Conservation (phyloP, 2,888 invertebrate genomes). For the Epirrhoe tristata region DNA sequence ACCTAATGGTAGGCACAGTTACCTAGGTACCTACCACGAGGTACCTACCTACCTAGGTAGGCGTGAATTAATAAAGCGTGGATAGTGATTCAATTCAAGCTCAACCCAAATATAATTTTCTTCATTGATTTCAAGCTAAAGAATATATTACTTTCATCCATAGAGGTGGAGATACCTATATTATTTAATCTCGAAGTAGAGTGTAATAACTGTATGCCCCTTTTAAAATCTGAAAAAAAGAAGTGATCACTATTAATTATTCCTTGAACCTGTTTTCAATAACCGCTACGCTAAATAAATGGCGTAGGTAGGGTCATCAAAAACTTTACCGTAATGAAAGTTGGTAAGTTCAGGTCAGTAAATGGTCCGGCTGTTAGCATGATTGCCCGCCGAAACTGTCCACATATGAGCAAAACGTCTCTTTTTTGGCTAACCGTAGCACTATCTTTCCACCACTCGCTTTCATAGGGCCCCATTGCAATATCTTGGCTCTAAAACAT, state of each 20-base stretch:
- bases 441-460: slow-evolving; percentile 64
- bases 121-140: not conserved
- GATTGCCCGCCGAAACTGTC: slow-evolving; percentile 63
- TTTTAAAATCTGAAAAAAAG: slow-evolving; percentile 72
- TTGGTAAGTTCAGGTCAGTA: slow-evolving; percentile 66
- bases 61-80: too few relatives aligned
- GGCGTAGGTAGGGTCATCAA: too few relatives aligned
- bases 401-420: slow-evolving; percentile 59
- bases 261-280: too few relatives aligned
- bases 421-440: slow-evolving; percentile 56
- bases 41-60: not conserved
- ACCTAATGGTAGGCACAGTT: too few relatives aligned
- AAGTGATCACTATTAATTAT: too few relatives aligned
- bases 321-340: slow-evolving; percentile 65
- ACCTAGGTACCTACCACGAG: too few relatives aligned
- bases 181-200: slow-evolving; percentile 60
- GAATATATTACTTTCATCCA: too few relatives aligned
- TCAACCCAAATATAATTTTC: not conserved
- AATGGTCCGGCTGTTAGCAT: slow-evolving; percentile 76
- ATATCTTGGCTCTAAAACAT: slow-evolving; percentile 59
- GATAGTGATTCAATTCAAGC: too few relatives aligned
- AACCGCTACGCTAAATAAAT: too few relatives aligned
- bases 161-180: not conserved
- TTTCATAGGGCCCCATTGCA: slow-evolving; percentile 68
- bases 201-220: slow-evolving; percentile 80